These are phyloP conservation scores for Oenanthe oenanthe DNA, from an alignment of 2,113 vertebrate genomes.

Conservation along the genomic window DNA sequence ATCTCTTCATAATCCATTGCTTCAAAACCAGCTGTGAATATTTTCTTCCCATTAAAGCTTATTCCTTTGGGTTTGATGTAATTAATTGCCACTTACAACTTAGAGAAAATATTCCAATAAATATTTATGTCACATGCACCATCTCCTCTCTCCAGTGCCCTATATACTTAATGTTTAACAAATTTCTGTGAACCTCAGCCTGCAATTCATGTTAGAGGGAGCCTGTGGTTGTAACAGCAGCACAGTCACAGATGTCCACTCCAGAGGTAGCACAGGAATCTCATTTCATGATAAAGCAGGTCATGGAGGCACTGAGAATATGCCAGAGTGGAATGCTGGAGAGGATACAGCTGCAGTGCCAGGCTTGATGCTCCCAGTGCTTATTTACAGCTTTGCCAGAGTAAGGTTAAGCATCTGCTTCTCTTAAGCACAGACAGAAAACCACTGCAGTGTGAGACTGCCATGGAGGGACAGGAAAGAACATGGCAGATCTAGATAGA, in stretches of 20 bases:
- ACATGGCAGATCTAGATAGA: not conserved
- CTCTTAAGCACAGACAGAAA: not conserved
- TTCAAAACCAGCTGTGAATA: slow-evolving; percentile 33
- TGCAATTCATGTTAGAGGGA: not conserved
- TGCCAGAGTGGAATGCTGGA: not conserved
- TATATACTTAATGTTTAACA: not conserved
- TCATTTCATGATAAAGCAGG: not conserved
- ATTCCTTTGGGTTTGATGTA: slow-evolving; percentile 50
- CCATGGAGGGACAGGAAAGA: not conserved
- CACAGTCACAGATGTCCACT: not conserved
- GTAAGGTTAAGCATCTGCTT: not conserved
- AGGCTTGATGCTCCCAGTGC: not conserved
- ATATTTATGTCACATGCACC: slow-evolving; percentile 47
- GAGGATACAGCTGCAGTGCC: not conserved
- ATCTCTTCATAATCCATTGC: not conserved
- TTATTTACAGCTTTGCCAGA: slow-evolving; percentile 3
- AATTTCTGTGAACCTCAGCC: not conserved
- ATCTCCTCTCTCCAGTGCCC: slow-evolving; percentile 5
- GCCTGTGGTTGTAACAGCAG: not conserved
- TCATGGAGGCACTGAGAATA: not conserved
- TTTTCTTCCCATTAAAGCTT: slow-evolving; percentile 51
- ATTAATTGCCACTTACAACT: slow-evolving; percentile 55
- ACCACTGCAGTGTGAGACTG: not conserved
- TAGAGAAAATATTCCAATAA: slow-evolving; percentile 63
- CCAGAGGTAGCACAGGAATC: not conserved